Evolutionary conservation across 1,140 invertebrate species (phyloP), one percentile per base, ranked within the genome.

Genomic region (Nasonia giraulti): DNA sequence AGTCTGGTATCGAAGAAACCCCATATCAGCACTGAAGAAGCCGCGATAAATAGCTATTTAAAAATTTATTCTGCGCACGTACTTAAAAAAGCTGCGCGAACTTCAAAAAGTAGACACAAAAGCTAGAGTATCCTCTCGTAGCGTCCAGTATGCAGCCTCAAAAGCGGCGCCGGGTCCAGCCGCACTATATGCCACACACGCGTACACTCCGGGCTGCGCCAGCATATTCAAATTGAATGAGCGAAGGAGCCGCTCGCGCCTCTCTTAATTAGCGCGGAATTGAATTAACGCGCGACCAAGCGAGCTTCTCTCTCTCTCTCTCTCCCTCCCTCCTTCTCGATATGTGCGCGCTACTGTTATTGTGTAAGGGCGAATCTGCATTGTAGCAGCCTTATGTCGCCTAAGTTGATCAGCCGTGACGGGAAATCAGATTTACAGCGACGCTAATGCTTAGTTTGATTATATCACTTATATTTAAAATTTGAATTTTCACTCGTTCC

Each of bases 191-290:
- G 14, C 47, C 17, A 20, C 12, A 55, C 50, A 17, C 12, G 50
- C 12, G 17, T 55, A 55, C 2, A 55, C 50, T 4, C 50, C 17
- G 50, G 5, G 23, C 68, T 69, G 7, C n/a, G 68, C 68, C 23
- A 31, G 73, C 31, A 12, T 17, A n/a, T 44, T 47, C 74, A 47
- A 76, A 76, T 76, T 47, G 40, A 76, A 76, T 76, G 17, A 76
- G n/a, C 74, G 12, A 76, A 23, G 74, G 10, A 44, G 74, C 74
- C 1, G 20, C 74, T 44, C 74, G 37, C 37, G 44, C 37, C 20
- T n/a, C 74, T 27, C 74, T 76, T 76, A 76, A 76, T 76, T 23
- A 47, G 40, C 74, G 74, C 47, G 50, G 50, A 66, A 79, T 79
- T 33, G 77, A 79, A 66, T 79, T 79, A 79, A 27, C 50, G 77